A percentile compares a stretch with the other conserved stretches of the same genome.
phyloP scores from a whole-genome alignment of 2,797 vertebrate genomes.

The Microctenopoma stevenorrisi region DNA sequence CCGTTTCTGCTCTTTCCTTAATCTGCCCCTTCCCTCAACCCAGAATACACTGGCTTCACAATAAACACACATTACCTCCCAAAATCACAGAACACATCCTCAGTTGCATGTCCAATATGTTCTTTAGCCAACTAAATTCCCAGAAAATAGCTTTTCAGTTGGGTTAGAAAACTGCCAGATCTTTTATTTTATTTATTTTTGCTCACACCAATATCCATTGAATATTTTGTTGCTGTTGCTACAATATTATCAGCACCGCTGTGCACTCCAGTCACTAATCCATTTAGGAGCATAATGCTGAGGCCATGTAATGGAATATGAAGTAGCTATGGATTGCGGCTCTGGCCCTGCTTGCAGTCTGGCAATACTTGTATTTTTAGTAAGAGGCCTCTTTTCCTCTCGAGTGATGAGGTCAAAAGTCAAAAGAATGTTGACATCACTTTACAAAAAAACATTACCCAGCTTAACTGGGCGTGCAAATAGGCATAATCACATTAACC shows the following conservation, averaged over 20 bases:
- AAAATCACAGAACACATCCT: slow-evolving; percentile 7
- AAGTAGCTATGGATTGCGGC: slow-evolving; percentile 59
- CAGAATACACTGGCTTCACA: slow-evolving; percentile 11
- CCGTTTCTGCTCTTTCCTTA: slow-evolving; percentile 29
- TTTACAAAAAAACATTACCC: slow-evolving; percentile 38
- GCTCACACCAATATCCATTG: slow-evolving; percentile 31
- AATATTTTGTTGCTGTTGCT: slow-evolving; percentile 51
- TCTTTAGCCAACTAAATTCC: slow-evolving; percentile 12
- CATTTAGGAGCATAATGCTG: slow-evolving; percentile 72
- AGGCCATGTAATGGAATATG: slow-evolving; percentile 74
- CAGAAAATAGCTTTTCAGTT: slow-evolving; percentile 19
- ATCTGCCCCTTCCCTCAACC: slow-evolving; percentile 20
- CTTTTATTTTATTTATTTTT: slow-evolving; percentile 4
- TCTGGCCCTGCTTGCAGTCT: slow-evolving; percentile 42
- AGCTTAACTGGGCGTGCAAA: slow-evolving; percentile 75
- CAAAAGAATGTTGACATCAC: slow-evolving; percentile 55
- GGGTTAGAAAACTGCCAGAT: not conserved
- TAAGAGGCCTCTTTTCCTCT: slow-evolving; percentile 22
- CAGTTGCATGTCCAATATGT: slow-evolving; percentile 3
- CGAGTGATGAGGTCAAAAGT: slow-evolving; percentile 68
- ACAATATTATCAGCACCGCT: slow-evolving; percentile 65
- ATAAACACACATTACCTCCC: slow-evolving; percentile 23
- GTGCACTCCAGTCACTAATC: slow-evolving; percentile 76
- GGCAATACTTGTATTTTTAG: slow-evolving; percentile 56
- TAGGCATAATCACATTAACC: slow-evolving; percentile 81